A percentile compares a stretch with the other conserved stretches of the same genome.
Evolutionary conservation across 2,797 vertebrate genomes (phyloP).

Genomic region (Enteromius argenteus): DNA sequence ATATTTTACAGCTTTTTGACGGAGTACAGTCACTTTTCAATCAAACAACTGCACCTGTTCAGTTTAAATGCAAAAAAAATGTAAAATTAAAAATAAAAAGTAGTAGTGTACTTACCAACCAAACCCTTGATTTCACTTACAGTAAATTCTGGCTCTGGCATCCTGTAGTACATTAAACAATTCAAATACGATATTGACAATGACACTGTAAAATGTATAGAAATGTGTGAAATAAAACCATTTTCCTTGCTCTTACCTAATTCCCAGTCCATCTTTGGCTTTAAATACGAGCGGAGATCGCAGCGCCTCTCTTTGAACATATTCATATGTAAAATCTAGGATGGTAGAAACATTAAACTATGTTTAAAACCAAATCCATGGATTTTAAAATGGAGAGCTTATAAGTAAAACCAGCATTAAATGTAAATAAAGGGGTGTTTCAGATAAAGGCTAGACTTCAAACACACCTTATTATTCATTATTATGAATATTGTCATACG

Average conservation of each 20-base stretch:
- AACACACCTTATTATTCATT: background rate
- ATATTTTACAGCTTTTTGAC: background rate
- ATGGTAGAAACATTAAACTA: background rate
- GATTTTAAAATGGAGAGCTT: background rate
- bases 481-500: background rate
- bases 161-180: constrained; percentile 75
- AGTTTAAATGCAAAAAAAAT: background rate
- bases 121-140: constrained; percentile 95
- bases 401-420: background rate
- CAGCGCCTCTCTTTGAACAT: constrained; percentile 94
- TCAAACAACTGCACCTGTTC: background rate
- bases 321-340: constrained; percentile 95
- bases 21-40: background rate
- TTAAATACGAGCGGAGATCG: constrained; percentile 91
- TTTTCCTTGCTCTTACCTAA: constrained; percentile 84
- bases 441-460: background rate
- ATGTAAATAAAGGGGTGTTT: background rate
- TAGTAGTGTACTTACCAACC: constrained; percentile 88
- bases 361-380: background rate
- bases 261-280: constrained; percentile 92
- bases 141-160: constrained; percentile 94
- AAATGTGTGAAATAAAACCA: background rate
- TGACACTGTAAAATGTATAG: background rate
- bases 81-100: too few relatives aligned
- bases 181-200: background rate